Evolutionary conservation across 2,113 vertebrate genomes (phyloP).

Genomic region (Erinaceus europaeus): DNA sequence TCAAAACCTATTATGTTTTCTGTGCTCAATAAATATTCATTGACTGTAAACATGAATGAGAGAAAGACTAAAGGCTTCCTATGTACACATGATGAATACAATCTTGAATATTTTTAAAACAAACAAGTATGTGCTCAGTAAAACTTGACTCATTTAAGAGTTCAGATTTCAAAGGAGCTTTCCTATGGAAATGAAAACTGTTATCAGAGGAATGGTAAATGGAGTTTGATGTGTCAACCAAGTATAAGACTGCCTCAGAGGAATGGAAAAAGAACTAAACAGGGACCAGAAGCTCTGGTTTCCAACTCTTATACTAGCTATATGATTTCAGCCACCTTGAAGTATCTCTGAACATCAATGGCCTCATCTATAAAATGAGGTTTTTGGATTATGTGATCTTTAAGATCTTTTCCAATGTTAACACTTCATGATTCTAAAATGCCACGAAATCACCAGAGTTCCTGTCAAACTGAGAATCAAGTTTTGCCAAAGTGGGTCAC

Average conservation of each 20-base stretch:
- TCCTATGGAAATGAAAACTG: not conserved
- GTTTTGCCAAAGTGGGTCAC: not conserved
- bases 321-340: conserved; percentile 25
- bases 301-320: not conserved
- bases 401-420: conserved; percentile 35
- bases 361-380: conserved; percentile 21
- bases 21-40: not conserved
- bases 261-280: not conserved
- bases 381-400: conserved; percentile 19
- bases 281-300: not conserved
- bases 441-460: conserved; percentile 48
- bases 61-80: not conserved
- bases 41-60: not conserved
- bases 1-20: not conserved
- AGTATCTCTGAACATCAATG: not conserved
- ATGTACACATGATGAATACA: not conserved
- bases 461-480: not conserved
- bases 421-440: conserved; percentile 60
- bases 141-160: conserved; percentile 6
- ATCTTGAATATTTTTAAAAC: not conserved
- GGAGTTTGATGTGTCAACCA: not conserved
- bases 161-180: conserved; percentile 4
- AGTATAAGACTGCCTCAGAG: not conserved
- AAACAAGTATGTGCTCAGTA: not conserved
- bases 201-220: conserved; percentile 23